These are phyloP conservation scores for Meles meles DNA, from an alignment of 2,113 vertebrate genomes.

Conservation along the genomic window DNA sequence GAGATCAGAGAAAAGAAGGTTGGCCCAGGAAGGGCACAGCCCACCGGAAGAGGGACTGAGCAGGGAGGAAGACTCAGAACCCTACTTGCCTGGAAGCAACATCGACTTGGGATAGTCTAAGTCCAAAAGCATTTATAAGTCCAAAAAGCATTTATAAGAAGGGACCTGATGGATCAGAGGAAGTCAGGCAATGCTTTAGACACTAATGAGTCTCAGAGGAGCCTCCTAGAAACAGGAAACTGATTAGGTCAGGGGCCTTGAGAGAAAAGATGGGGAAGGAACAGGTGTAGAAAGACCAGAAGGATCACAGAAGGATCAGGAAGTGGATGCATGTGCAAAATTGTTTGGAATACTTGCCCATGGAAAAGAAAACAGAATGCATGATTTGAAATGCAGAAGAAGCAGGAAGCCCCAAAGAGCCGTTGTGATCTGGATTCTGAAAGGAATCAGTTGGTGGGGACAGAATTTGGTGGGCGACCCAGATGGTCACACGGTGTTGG, in stretches of 20 bases:
- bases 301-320: not conserved
- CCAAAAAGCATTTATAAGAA: not conserved
- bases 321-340: fast-evolving
- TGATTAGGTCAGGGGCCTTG: not conserved
- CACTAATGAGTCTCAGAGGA: not conserved
- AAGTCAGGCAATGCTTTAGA: not conserved
- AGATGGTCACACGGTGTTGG: not conserved
- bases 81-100: not conserved
- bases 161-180: not conserved
- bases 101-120: not conserved
- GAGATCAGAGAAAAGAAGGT: not conserved
- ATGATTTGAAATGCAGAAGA: not conserved
- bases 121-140: not conserved
- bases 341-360: not conserved
- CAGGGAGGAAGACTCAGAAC: not conserved
- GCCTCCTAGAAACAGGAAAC: not conserved
- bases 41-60: not conserved
- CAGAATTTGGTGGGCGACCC: not conserved
- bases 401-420: not conserved
- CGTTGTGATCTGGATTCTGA: not conserved
- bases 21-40: not conserved
- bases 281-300: not conserved
- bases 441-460: not conserved
- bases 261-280: not conserved
- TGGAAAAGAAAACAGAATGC: not conserved